A percentile compares a stretch with the other conserved stretches of the same genome.
phyloP scores from a whole-genome alignment of 2,797 vertebrate species.

The Lutjanus campechanus region DNA sequence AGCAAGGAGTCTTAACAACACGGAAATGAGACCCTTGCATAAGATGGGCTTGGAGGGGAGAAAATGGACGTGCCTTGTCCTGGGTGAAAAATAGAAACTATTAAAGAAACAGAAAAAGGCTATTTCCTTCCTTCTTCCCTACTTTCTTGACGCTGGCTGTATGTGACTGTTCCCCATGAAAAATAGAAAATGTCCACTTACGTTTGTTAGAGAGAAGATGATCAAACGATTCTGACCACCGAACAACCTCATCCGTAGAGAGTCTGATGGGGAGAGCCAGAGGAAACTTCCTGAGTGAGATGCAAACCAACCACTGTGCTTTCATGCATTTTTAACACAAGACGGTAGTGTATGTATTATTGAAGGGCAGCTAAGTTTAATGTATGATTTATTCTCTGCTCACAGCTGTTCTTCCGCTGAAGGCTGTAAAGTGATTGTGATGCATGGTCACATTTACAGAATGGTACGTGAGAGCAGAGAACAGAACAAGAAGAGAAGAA shows the following conservation, averaged over 20 bases:
- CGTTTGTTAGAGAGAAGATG: conserved; percentile 94
- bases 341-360: conserved; percentile 40
- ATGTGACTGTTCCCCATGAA: background rate
- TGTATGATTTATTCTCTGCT: conserved; percentile 30
- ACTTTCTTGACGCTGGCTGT: background rate
- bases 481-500: background rate
- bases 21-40: conserved; percentile 59
- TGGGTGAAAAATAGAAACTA: conserved; percentile 26
- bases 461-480: background rate
- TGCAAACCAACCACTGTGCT: conserved; percentile 9
- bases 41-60: conserved; percentile 26
- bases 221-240: conserved; percentile 96
- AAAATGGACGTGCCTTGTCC: conserved; percentile 4
- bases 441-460: conserved; percentile 4
- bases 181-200: conserved; percentile 82
- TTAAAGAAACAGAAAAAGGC: background rate
- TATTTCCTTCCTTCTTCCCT: background rate
- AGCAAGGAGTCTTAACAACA: conserved; percentile 38
- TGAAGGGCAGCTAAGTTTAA: conserved; percentile 23
- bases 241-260: conserved; percentile 93
- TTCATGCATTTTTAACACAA: conserved; percentile 49
- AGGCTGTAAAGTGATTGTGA: conserved; percentile 10
- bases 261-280: conserved; percentile 81
- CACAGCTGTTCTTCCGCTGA: background rate
- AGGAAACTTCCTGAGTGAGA: conserved; percentile 25